Base-by-base conservation (phyloP, 2,888 invertebrate genomes). In the Steromphala cineraria region DNA sequence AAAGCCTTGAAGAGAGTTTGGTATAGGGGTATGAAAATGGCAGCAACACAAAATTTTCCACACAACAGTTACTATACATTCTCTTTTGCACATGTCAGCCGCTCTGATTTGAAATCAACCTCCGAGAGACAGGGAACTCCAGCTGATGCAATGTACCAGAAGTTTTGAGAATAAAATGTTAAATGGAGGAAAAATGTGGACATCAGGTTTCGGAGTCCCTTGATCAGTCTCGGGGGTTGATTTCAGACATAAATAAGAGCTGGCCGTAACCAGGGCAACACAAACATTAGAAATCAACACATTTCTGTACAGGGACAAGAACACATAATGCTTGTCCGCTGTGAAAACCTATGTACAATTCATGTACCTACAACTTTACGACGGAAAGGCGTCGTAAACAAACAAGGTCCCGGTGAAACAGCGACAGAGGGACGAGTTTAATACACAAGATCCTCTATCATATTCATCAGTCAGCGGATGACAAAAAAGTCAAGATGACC, bases 41-140 rank as follows among this genome's bases (percentile, higher is more conserved):
- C 36, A 36, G 62, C 62, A 13, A 28, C 62, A 71, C 71, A 71
- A 36, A 62, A 62, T 28, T 71, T 36, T 71, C 36, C 71, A 71
- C 71, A 71, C 71, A 71, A 71, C 71, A 71, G 19, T 40, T n/a
- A 71, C 71, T 71, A 71, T 71, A 71, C 71, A 71, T 36, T 36
- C 71, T 71, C 71, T 71, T 40, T 36, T 71, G 40, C 71, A 71
- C 71, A 40, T 71, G 19, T 36, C 1, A 10, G 46, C 46, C 10
- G 46, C 46, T 46, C 46, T 46, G 46, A 46, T 46, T 46, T 46
- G 46, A 46, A 46, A 46, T 46, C 46, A 46, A 46, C 46, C 46
- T 13, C 46, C 46, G 46, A 46, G 46, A 10, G 10, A 8, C 46
- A 13, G 10, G 46, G 13, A 46, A 46, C 46, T 5, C 46, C 46